Evolutionary conservation across 2,797 vertebrate species (phyloP).

Genomic region (Tapirus indicus): DNA sequence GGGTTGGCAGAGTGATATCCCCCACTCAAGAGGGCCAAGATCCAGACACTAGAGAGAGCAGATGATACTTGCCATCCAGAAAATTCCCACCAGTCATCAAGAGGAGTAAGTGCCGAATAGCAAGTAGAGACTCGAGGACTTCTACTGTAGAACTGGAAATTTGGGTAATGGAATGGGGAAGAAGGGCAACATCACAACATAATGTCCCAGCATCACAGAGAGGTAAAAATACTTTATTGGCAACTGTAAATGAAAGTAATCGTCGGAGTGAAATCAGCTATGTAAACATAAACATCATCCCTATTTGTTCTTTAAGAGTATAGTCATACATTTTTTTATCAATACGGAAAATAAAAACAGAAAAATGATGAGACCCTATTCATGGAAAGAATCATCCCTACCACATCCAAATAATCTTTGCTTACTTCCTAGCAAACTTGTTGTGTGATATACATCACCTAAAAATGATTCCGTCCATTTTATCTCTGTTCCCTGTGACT

Average conservation of each 20-base stretch:
- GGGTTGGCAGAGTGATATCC: neutral
- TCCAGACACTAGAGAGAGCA: neutral
- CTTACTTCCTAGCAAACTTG: neutral
- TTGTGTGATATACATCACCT: neutral
- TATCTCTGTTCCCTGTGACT: neutral
- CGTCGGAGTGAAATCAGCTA: neutral
- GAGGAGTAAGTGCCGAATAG: neutral
- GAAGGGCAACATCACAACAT: neutral
- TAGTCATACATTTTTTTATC: neutral
- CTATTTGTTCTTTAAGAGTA: neutral
- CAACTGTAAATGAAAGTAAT: neutral
- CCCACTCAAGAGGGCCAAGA: neutral
- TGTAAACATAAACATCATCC: neutral
- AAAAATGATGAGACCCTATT: neutral
- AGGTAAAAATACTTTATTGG: neutral
- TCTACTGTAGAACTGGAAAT: neutral
- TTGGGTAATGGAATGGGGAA: neutral
- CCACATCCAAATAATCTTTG: neutral
- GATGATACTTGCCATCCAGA: neutral
- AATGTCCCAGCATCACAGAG: neutral
- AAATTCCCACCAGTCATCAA: neutral
- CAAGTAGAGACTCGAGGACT: neutral
- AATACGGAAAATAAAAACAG: slow-evolving; percentile 43
- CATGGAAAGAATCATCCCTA: neutral
- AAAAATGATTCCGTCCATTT: neutral